These are phyloP conservation scores for Helicoverpa armigera DNA, from an alignment of 1,140 invertebrate species.

Conservation along the genomic window DNA sequence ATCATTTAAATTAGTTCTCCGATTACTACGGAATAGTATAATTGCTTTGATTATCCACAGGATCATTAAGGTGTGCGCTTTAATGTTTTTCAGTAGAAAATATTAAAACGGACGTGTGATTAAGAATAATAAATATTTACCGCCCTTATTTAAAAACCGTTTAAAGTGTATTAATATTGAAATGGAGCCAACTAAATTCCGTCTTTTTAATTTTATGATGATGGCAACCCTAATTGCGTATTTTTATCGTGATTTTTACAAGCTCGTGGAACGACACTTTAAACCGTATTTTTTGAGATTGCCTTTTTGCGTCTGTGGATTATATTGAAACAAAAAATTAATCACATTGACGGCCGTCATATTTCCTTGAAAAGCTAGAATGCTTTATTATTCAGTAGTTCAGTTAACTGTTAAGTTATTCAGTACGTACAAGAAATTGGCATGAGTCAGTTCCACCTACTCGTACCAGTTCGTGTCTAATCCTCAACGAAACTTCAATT, in stretches of 20 bases:
- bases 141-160: constrained; percentile 29
- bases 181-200: not conserved
- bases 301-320: not conserved
- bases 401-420: not conserved
- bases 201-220: constrained; percentile 2
- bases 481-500: not conserved
- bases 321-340: not conserved
- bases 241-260: constrained; percentile 37
- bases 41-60: constrained; percentile 51
- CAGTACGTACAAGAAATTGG: not conserved
- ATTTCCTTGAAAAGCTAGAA: not conserved
- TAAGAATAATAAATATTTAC: constrained; percentile 56
- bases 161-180: constrained; percentile 6
- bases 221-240: constrained; percentile 7
- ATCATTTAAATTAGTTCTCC: constrained; percentile 56
- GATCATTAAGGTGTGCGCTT: constrained; percentile 28
- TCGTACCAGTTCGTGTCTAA: not conserved
- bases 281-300: constrained; percentile 13
- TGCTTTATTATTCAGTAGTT: not conserved
- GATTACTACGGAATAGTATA: constrained; percentile 40
- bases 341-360: not conserved
- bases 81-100: constrained; percentile 15
- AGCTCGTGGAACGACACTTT: constrained; percentile 37
- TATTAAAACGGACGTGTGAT: constrained; percentile 48
- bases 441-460: not conserved